Evolutionary conservation across 1,140 invertebrate genomes (phyloP).

Genomic region (Drosophila ogumai): DNA sequence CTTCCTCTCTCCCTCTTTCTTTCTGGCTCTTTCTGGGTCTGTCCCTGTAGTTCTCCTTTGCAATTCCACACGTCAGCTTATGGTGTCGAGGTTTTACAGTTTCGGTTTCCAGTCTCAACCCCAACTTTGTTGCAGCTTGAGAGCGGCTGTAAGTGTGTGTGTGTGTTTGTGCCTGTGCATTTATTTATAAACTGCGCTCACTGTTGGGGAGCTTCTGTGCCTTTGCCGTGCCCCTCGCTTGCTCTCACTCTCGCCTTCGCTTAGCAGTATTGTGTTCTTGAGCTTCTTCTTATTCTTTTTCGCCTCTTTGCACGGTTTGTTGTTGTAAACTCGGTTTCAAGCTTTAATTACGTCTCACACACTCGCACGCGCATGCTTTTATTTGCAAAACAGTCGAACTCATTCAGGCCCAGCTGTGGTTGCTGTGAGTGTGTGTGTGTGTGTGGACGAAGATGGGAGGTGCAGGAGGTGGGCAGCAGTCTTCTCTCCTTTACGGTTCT

Average conservation of each 20-base stretch:
- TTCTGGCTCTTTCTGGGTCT: not conserved
- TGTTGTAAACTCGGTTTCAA: slow-evolving; percentile 83
- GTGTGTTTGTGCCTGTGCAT: slow-evolving; percentile 50
- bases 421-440: slow-evolving; percentile 16
- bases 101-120: slow-evolving; percentile 57
- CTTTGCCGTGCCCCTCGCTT: slow-evolving; percentile 3
- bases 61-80: slow-evolving; percentile 38
- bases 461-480: slow-evolving; percentile 42
- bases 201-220: slow-evolving; percentile 61
- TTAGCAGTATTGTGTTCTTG: slow-evolving; percentile 27
- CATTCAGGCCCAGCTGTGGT: slow-evolving; percentile 68
- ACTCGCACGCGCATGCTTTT: slow-evolving; percentile 19
- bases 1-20: not conserved
- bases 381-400: slow-evolving; percentile 70
- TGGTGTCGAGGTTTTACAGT: slow-evolving; percentile 17
- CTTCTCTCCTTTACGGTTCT: slow-evolving; percentile 28
- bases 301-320: slow-evolving; percentile 56
- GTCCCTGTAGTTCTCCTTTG: not conserved
- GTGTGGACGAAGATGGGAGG: slow-evolving; percentile 6
- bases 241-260: slow-evolving; percentile 8
- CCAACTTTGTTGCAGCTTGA: slow-evolving; percentile 76
- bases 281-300: slow-evolving; percentile 44
- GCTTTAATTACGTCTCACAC: slow-evolving; percentile 79
- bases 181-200: slow-evolving; percentile 80
- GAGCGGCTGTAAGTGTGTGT: slow-evolving; percentile 17